A percentile compares a stretch with the other conserved stretches of the same genome.
phyloP scores from a whole-genome alignment of 2,888 invertebrate species.

The Polyploca ridens region DNA sequence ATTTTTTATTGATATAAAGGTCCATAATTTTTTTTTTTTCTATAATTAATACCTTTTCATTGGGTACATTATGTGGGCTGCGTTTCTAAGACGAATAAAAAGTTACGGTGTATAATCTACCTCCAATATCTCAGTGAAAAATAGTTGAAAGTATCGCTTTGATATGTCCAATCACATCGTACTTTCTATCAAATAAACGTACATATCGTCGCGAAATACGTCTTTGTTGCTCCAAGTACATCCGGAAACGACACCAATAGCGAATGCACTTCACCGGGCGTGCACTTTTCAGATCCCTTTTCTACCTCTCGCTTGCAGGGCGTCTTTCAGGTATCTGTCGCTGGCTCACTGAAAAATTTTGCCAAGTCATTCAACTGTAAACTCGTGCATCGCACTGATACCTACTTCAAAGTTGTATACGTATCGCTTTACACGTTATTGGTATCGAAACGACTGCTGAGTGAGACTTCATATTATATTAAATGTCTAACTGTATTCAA shows the following conservation, averaged over 20 bases:
- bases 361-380: conserved; percentile 62
- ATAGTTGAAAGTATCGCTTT: conserved; percentile 1
- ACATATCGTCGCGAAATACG: conserved; percentile 36
- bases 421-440: conserved; percentile 6
- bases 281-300: conserved; percentile 64
- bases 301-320: conserved; percentile 51
- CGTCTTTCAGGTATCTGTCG: conserved; percentile 59
- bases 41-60: too few species aligned
- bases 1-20: too few species aligned
- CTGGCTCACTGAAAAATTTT: conserved; percentile 57
- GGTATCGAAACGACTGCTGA: background rate
- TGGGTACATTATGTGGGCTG: too few species aligned
- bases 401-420: conserved; percentile 14
- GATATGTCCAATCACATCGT: conserved; percentile 12
- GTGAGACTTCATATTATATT: background rate
- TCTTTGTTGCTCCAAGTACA: conserved; percentile 42
- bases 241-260: conserved; percentile 65
- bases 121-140: conserved; percentile 8
- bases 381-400: conserved; percentile 48
- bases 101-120: too few species aligned
- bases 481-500: background rate
- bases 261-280: conserved; percentile 59
- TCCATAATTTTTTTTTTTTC: too few species aligned
- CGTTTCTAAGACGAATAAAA: too few species aligned
- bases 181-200: conserved; percentile 38